phyloP scores from a whole-genome alignment of 2,113 vertebrate genomes.

The Corydoras maculifer region DNA sequence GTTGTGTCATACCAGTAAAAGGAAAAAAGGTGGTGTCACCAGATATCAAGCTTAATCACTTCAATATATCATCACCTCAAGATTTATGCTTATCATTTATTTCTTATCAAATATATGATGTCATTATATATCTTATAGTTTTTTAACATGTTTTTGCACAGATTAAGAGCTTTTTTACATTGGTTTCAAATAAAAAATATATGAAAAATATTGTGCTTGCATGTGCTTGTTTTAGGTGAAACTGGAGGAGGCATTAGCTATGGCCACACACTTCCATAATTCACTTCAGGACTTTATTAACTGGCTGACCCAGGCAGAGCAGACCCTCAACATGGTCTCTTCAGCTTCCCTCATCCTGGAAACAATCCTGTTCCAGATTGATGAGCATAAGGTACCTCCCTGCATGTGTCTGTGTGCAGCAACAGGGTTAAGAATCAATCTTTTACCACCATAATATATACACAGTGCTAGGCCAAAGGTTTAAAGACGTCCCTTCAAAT shows the following conservation, averaged over 20 bases:
- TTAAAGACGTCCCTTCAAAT: too few relatives aligned
- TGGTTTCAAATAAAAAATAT: not conserved
- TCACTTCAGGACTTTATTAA: slow-evolving; percentile 97
- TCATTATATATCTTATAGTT: too few relatives aligned
- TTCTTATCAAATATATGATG: not conserved
- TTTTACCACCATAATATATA: too few relatives aligned
- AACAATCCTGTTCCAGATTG: slow-evolving; percentile 94
- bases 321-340: slow-evolving; percentile 85
- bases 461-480: too few relatives aligned
- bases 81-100: not conserved
- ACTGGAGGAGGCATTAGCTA: slow-evolving; percentile 84
- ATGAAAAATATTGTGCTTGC: slow-evolving; percentile 1
- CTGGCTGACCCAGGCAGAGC: slow-evolving; percentile 94
- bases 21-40: not conserved
- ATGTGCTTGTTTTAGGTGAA: slow-evolving; percentile 68
- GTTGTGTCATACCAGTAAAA: not conserved
- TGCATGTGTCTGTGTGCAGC: not conserved
- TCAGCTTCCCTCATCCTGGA: slow-evolving; percentile 93
- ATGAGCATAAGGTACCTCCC: slow-evolving; percentile 88
- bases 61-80: not conserved
- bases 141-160: not conserved
- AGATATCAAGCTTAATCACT: slow-evolving; percentile 1
- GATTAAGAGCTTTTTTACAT: not conserved
- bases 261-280: slow-evolving; percentile 93
- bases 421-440: too few relatives aligned